Base-by-base conservation (phyloP, 2,797 vertebrate species). In the Catamblyrhynchus diadema region DNA sequence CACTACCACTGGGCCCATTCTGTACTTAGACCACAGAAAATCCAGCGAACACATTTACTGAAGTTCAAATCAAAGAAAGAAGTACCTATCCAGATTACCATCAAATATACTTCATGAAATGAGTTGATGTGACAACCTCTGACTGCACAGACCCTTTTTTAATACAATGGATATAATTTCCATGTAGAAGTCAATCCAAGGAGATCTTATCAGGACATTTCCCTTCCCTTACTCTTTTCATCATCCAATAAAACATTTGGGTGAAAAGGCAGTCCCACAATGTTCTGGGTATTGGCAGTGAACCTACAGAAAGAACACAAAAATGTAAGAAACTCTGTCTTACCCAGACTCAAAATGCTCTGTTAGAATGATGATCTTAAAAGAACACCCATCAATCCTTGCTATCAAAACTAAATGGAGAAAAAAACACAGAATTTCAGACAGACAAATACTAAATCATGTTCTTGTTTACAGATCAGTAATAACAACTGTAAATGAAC, bases 241-340 rank as follows among this genome's bases (percentile, higher is more conserved):
- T 69, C n/a, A 89, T 27, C 39, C 33, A 30, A 14, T 60, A 37
- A 67, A 51, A 18, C 9, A 24, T 79, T 48, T 60, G 30, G 11
- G 8, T 77, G 45, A 73, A 45, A 17, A 73, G 17, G 32, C 0
- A 2, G 15, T 42, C 64, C 50, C 3, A 4, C 53, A 56, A 6
- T 60, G 6, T 48, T 80, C 56, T 67, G 30, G 8, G 4, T 70
- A 13, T 45, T 81, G 33, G 6, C 66, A 33, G 22, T 60, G 39
- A 73, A 50, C 24, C 32, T 53, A 37, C 7, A 80, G 28, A 72
- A 65, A 81, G 41, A 71, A 10, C 1, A 35, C 39, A 67, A 54
- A 48, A 1, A 1, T 0, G 0, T 33, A 64, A 64, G 39, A 81
- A 91, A 42, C 5, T 12, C 13, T 53, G 11, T 17, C 30, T 74